Evolutionary conservation across 2,888 invertebrate species (phyloP), one percentile per base, ranked within the genome.

Genomic region (Trachelus stipa): DNA sequence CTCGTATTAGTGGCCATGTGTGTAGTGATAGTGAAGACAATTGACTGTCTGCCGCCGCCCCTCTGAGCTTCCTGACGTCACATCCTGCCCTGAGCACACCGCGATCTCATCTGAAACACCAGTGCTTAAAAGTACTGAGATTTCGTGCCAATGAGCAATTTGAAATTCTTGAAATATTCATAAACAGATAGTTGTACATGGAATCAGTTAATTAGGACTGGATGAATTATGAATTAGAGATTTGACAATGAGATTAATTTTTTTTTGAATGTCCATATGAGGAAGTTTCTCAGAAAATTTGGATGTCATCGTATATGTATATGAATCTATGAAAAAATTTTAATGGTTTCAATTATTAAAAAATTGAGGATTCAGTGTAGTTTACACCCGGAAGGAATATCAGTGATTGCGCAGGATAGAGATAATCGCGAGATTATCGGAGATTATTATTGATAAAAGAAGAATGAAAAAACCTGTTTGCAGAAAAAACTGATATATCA

Each of bases 51-150:
- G 85, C 82, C 83, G 77, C 79, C 81, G 85, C 81, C 85, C 83
- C 85, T 82, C 85, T 78, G 68, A 80, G 80, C 79, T 77, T 86
- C 83, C 88, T 88, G 88, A 90, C 90, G 90, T 90, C 90, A 90
- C 87, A 88, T 90, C 90, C 90, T 89, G 88, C 85, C 86, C 85
- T 80, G 81, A 81, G 71, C 68, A 69, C 76, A 85, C 82, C 86
- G 88, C 86, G 85, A 85, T 86, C 87, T 87, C 85, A 86, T 87
- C 83, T 88, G 23, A 31, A 31, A 86, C 85, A 87, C 84, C 86
- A 84, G 83, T 79, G 84, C 83, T 84, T 82, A 82, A 87, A 86
- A 86, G 85, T 88, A 87, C 87, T 80, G 81, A 77, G 77, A 80
- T 77, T 71, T 68, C 56, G 56, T 56, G 56, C 9, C 56, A 56